These are phyloP conservation scores for Albula glossodonta DNA, from an alignment of 2,113 vertebrate species.

Conservation along the genomic window DNA sequence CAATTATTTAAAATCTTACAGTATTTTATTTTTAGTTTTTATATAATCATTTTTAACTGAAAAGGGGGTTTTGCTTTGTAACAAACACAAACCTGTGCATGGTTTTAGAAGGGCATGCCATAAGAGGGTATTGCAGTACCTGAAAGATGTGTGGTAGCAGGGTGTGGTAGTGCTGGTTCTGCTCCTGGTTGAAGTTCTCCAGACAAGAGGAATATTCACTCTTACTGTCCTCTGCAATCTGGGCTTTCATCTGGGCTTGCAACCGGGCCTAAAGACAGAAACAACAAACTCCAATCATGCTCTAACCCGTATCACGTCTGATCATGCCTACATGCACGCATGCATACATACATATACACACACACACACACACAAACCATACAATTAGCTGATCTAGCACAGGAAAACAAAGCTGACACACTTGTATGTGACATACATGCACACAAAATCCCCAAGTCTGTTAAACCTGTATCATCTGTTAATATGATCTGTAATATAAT, in stretches of 20 bases:
- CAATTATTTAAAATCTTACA: too few species aligned
- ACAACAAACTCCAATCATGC: background rate
- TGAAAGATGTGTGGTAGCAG: slow-evolving; percentile 91
- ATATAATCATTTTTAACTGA: too few species aligned
- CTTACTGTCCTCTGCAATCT: slow-evolving; percentile 94
- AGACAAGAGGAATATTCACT: slow-evolving; percentile 84
- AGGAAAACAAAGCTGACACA: slow-evolving; percentile 26
- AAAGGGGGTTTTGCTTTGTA: too few species aligned
- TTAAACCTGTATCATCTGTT: background rate
- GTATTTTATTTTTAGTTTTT: too few species aligned
- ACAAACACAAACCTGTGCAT: too few species aligned
- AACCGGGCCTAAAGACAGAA: slow-evolving; percentile 81
- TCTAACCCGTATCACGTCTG: background rate
- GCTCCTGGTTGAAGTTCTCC: slow-evolving; percentile 94
- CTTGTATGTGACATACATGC: background rate
- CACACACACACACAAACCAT: slow-evolving; percentile 40
- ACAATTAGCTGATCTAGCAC: background rate
- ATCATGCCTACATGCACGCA: background rate
- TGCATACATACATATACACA: slow-evolving; percentile 31
- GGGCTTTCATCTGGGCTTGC: slow-evolving; percentile 89
- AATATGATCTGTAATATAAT: too few species aligned
- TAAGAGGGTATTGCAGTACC: slow-evolving; percentile 60
- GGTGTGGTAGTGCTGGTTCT: slow-evolving; percentile 90
- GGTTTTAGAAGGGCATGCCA: too few species aligned
- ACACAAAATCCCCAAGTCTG: background rate